A percentile compares a stretch with the other conserved stretches of the same genome.
phyloP scores from a whole-genome alignment of 2,888 invertebrate species.

The Drepanosiphum platanoidis region DNA sequence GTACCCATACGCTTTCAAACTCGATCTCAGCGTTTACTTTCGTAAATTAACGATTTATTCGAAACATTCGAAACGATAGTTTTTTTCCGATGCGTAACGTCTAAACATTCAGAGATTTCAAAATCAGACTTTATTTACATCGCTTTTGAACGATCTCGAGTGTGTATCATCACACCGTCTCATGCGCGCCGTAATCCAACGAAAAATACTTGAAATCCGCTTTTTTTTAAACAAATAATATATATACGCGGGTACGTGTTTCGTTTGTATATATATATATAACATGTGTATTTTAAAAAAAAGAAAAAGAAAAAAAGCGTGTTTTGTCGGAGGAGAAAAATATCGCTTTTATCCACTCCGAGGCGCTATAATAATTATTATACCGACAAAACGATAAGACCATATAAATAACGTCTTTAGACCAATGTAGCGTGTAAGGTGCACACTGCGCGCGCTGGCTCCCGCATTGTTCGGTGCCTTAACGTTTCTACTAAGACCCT shows the following conservation, averaged over 20 bases:
- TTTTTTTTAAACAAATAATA: neutral
- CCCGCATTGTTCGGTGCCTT: slow-evolving; percentile 33
- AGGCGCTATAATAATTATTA: slow-evolving; percentile 52
- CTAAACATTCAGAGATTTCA: neutral
- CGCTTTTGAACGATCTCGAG: no score
- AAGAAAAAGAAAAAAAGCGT: neutral
- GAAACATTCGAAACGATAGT: no score
- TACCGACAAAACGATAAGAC: slow-evolving; percentile 48
- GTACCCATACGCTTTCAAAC: no score
- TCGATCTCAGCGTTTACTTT: no score
- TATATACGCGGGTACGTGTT: neutral
- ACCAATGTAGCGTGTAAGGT: neutral
- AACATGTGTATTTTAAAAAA: neutral
- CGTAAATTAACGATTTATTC: no score
- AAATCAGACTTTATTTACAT: neutral
- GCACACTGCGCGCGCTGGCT: slow-evolving; percentile 4
- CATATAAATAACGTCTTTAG: slow-evolving; percentile 45
- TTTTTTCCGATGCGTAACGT: no score
- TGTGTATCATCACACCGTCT: neutral
- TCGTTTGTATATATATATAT: neutral
- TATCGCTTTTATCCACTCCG: neutral
- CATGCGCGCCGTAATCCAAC: neutral
- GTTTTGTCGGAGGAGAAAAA: neutral
- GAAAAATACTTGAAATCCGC: neutral
- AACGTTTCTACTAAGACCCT: slow-evolving; percentile 37